Evolutionary conservation across 2,888 invertebrate species (phyloP).

Genomic region (Phengaris arion): DNA sequence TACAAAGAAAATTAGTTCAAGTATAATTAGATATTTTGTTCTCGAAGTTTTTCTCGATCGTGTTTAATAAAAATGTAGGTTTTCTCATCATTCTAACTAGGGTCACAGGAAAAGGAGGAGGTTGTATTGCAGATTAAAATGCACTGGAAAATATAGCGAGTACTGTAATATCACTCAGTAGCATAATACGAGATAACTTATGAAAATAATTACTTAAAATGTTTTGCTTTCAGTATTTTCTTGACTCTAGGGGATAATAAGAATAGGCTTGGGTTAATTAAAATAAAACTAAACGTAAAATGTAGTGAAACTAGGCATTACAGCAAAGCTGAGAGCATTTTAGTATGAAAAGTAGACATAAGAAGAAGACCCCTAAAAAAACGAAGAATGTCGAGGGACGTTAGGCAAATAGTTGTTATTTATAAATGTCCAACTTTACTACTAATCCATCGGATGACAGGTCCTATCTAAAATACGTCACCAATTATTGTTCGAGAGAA

Average conservation of each 20-base stretch:
- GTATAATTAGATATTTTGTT: not conserved
- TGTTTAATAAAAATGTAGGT: not conserved
- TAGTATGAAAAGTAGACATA: too few relatives aligned
- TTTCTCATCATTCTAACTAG: not conserved
- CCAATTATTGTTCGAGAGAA: too few relatives aligned
- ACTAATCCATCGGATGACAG: too few relatives aligned
- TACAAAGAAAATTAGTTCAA: not conserved
- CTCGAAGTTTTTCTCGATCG: not conserved
- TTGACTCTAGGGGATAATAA: not conserved
- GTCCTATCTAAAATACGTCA: too few relatives aligned
- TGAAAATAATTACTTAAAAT: not conserved
- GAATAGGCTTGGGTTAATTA: not conserved
- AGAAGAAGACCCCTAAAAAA: too few relatives aligned
- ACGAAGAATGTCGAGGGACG: too few relatives aligned
- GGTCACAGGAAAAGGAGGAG: not conserved
- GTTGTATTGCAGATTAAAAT: constrained; percentile 9
- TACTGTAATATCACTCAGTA: not conserved
- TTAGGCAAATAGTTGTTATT: too few relatives aligned
- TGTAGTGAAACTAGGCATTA: too few relatives aligned
- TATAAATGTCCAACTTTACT: too few relatives aligned
- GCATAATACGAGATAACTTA: not conserved
- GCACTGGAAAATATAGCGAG: not conserved
- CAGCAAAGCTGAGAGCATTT: too few relatives aligned
- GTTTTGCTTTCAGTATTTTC: not conserved
- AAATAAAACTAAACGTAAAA: too few relatives aligned